Conservation (phyloP, 2,797 vertebrate species). For the Lateolabrax maculatus region DNA sequence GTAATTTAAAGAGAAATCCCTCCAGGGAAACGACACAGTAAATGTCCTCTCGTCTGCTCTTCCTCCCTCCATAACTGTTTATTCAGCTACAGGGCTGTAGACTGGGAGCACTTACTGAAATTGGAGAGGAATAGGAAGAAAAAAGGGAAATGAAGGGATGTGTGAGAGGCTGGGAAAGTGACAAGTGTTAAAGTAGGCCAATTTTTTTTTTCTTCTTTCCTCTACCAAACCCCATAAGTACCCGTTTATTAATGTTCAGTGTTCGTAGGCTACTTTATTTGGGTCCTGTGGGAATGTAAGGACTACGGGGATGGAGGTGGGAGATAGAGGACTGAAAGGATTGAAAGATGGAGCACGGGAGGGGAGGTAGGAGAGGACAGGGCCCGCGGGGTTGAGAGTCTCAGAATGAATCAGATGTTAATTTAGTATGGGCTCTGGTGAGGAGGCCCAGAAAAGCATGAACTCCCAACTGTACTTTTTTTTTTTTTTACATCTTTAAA, state of each 20-base stretch:
- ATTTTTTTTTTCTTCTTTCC: conserved; percentile 34
- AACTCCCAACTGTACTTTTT: conserved; percentile 37
- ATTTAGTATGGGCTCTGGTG: conserved; percentile 76
- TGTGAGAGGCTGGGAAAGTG: conserved; percentile 47
- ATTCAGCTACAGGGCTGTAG: conserved; percentile 69
- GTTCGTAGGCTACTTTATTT: conserved; percentile 69
- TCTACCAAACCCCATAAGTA: conserved; percentile 62
- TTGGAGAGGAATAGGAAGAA: conserved; percentile 38
- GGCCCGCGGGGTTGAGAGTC: conserved; percentile 58
- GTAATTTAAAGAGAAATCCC: conserved; percentile 86
- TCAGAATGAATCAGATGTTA: conserved; percentile 77
- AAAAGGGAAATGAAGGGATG: not conserved
- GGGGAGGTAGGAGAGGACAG: conserved; percentile 44
- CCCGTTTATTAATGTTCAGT: conserved; percentile 76
- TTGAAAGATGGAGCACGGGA: conserved; percentile 1
- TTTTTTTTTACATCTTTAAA: conserved; percentile 29
- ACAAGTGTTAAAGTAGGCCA: conserved; percentile 77
- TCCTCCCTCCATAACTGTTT: conserved; percentile 70
- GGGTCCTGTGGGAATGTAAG: conserved; percentile 54
- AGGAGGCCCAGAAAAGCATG: conserved; percentile 74
- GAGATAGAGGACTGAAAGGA: conserved; percentile 21
- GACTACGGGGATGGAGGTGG: conserved; percentile 45
- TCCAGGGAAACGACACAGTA: conserved; percentile 74
- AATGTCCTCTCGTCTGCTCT: conserved; percentile 73
- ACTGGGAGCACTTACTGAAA: conserved; percentile 72